A percentile compares a stretch with the other conserved stretches of the same genome.
phyloP scores from a whole-genome alignment of 1,140 invertebrate species.

The Apis laboriosa region DNA sequence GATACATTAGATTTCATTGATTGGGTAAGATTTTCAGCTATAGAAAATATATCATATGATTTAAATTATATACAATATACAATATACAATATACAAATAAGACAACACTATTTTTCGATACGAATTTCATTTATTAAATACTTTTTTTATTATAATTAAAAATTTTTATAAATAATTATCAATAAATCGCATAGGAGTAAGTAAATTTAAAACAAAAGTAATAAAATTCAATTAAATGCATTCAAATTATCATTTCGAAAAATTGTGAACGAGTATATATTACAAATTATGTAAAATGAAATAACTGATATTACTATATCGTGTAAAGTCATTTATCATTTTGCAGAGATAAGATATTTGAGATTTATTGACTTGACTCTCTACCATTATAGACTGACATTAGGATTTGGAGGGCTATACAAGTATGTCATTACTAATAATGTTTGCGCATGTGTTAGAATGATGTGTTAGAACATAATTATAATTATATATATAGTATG shows the following conservation, averaged over 20 bases:
- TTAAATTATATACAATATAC: background rate
- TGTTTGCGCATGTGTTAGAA: constrained; percentile 31
- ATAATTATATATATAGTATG: constrained; percentile 40
- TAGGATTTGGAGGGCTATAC: constrained; percentile 88
- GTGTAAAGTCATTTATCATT: constrained; percentile 44
- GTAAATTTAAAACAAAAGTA: background rate
- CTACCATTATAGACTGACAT: constrained; percentile 83
- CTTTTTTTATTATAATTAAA: background rate
- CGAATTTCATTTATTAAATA: background rate
- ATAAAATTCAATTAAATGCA: background rate
- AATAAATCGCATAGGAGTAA: background rate
- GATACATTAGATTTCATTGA: constrained; percentile 91
- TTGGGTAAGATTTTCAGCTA: constrained; percentile 86
- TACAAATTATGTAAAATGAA: background rate
- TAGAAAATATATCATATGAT: constrained; percentile 23
- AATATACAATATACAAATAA: background rate
- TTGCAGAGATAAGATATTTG: constrained; percentile 50
- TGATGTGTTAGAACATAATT: background rate
- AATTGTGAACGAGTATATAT: background rate
- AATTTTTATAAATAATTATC: background rate
- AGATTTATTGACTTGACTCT: constrained; percentile 58
- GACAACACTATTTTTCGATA: background rate
- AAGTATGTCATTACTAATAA: constrained; percentile 83
- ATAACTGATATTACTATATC: background rate
- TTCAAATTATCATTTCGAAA: background rate